These are phyloP conservation scores for Spodoptera exigua DNA, from an alignment of 2,888 invertebrate species.

Conservation along the genomic window DNA sequence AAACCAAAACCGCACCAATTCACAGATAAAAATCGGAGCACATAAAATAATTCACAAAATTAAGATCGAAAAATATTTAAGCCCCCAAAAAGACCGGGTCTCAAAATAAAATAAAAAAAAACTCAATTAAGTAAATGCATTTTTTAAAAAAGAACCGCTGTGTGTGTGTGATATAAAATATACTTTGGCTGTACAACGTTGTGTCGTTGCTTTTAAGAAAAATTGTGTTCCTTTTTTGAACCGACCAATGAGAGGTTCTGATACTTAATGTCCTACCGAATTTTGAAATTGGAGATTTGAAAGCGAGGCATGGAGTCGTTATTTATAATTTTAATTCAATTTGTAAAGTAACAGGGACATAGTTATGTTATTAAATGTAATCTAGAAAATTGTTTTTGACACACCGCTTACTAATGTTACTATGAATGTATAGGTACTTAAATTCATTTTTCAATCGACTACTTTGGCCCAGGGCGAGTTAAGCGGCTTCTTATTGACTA, in stretches of 20 bases:
- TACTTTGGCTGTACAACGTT: conserved; percentile 61
- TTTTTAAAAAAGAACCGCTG: conserved; percentile 47
- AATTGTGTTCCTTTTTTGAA: conserved; percentile 72
- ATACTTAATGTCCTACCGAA: conserved; percentile 83
- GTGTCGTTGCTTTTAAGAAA: conserved; percentile 64
- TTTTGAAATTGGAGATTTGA: conserved; percentile 78
- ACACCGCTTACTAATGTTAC: no score
- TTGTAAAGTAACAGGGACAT: no score
- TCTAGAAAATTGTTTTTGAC: no score
- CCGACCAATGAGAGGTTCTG: conserved; percentile 82
- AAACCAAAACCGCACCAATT: conserved; percentile 2
- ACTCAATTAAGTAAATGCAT: conserved; percentile 62
- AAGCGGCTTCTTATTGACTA: no score
- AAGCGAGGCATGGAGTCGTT: conserved; percentile 53
- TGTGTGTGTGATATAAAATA: conserved; percentile 63
- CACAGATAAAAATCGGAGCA: conserved; percentile 17
- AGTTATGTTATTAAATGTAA: no score
- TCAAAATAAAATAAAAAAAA: conserved; percentile 34
- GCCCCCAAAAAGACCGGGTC: conserved; percentile 29
- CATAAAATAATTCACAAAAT: conserved; percentile 49
- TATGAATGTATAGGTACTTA: no score
- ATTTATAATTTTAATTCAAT: no score
- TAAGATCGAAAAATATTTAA: conserved; percentile 39
- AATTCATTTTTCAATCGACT: no score
- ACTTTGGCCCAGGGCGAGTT: no score